phyloP scores from a whole-genome alignment of 2,888 invertebrate genomes.

The Drosophila incognita region DNA sequence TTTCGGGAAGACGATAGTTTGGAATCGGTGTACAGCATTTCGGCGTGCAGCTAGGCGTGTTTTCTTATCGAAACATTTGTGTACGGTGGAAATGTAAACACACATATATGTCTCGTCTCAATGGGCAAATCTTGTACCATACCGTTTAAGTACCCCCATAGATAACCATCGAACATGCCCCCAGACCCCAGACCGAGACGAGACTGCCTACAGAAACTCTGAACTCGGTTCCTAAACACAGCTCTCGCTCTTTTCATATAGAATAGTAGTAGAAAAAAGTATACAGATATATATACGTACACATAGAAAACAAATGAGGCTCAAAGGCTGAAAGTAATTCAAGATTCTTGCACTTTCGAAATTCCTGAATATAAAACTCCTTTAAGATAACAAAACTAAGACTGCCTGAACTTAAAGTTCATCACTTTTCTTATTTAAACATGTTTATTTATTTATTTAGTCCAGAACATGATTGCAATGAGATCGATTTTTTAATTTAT shows the following conservation, averaged over 20 bases:
- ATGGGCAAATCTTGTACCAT: slow-evolving; percentile 74
- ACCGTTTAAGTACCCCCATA: slow-evolving; percentile 49
- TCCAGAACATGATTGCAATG: background rate
- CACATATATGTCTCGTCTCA: slow-evolving; percentile 62
- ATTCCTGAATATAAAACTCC: background rate
- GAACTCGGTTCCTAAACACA: slow-evolving; percentile 25
- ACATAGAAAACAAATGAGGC: background rate
- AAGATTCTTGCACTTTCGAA: background rate
- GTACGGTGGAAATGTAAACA: slow-evolving; percentile 58
- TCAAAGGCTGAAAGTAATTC: background rate
- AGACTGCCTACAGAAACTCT: slow-evolving; percentile 22
- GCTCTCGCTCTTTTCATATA: background rate
- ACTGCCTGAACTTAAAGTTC: background rate
- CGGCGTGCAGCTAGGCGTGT: slow-evolving; percentile 51
- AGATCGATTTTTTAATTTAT: background rate
- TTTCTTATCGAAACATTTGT: slow-evolving; percentile 64
- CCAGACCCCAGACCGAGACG: slow-evolving; percentile 28
- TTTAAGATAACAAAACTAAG: background rate
- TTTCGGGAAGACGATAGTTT: slow-evolving; percentile 4
- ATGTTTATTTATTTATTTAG: background rate
- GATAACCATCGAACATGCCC: slow-evolving; percentile 66
- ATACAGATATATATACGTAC: slow-evolving; percentile 55
- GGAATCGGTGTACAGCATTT: slow-evolving; percentile 9
- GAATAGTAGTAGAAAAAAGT: slow-evolving; percentile 33
- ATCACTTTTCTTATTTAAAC: background rate